Conservation (phyloP, 2,113 vertebrate species). For the Todiramphus chloris region DNA sequence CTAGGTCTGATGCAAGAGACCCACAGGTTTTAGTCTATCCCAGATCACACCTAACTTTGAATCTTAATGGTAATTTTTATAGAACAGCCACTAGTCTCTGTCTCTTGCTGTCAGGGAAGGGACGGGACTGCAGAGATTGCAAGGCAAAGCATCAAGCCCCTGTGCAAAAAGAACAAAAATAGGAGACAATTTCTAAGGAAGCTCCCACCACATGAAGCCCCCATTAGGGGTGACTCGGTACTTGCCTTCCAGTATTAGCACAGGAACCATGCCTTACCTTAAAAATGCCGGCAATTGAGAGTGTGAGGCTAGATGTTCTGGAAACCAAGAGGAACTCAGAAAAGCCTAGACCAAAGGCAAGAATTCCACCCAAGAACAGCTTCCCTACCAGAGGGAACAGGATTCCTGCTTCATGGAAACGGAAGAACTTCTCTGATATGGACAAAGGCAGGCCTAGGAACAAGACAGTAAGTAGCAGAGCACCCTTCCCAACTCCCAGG, state of each 20-base stretch:
- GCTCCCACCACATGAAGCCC: not conserved
- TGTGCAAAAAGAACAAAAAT: not conserved
- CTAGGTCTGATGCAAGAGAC: not conserved
- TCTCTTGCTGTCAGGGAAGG: not conserved
- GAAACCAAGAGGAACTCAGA: slow-evolving; percentile 96
- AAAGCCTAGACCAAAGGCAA: slow-evolving; percentile 94
- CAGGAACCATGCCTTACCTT: slow-evolving; percentile 80
- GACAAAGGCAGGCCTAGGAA: slow-evolving; percentile 85
- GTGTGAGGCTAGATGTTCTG: slow-evolving; percentile 91
- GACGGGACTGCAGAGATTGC: not conserved
- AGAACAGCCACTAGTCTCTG: not conserved
- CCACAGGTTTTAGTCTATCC: not conserved
- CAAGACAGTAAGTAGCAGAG: not conserved
- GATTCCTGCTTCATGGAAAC: slow-evolving; percentile 77
- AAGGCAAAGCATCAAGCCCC: not conserved
- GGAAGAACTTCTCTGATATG: slow-evolving; percentile 87
- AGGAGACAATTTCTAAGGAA: not conserved
- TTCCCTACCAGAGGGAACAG: slow-evolving; percentile 79
- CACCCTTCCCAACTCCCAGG: not conserved
- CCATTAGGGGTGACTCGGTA: not conserved
- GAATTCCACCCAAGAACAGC: slow-evolving; percentile 83
- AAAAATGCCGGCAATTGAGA: slow-evolving; percentile 94
- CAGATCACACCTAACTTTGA: not conserved
- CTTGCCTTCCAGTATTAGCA: not conserved
- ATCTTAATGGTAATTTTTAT: not conserved